Percentiles rank a stretch among this genome's conserved stretches.
phyloP scores from a whole-genome alignment of 2,113 vertebrate genomes.

The Chlorodrepanis virens region DNA sequence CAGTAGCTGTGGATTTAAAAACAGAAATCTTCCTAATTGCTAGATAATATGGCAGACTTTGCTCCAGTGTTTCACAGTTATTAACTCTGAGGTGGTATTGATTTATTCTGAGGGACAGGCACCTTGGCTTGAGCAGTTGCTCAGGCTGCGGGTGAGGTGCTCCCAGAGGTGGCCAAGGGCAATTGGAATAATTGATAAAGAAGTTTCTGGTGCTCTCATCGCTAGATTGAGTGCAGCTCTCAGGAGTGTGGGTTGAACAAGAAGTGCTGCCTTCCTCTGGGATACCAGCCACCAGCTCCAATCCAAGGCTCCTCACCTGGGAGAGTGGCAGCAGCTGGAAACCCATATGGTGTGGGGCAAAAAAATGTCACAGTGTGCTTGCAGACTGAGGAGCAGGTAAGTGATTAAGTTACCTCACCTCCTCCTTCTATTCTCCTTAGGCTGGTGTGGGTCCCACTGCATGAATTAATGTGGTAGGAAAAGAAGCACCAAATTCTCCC shows the following conservation, averaged over 20 bases:
- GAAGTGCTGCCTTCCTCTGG: neutral
- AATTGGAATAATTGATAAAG: neutral
- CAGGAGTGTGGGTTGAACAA: neutral
- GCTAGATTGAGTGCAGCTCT: neutral
- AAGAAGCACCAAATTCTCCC: neutral
- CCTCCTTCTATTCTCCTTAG: neutral
- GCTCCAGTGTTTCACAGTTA: neutral
- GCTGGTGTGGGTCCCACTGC: neutral
- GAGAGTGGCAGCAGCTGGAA: neutral
- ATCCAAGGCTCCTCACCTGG: neutral
- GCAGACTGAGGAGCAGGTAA: neutral
- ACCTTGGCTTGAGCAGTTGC: neutral
- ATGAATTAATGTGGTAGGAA: neutral
- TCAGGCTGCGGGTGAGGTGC: neutral
- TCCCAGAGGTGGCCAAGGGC: neutral
- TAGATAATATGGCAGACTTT: neutral
- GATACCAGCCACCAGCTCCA: neutral
- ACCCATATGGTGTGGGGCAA: neutral
- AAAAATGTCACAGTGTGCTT: neutral
- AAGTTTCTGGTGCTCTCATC: neutral
- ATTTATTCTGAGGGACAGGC: neutral
- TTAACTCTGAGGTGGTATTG: neutral
- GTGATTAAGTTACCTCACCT: neutral
- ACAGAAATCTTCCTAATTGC: conserved; percentile 36
- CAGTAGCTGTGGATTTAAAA: neutral